These are phyloP conservation scores for Drosophila prolongata DNA, from an alignment of 2,888 invertebrate species.

Conservation along the genomic window DNA sequence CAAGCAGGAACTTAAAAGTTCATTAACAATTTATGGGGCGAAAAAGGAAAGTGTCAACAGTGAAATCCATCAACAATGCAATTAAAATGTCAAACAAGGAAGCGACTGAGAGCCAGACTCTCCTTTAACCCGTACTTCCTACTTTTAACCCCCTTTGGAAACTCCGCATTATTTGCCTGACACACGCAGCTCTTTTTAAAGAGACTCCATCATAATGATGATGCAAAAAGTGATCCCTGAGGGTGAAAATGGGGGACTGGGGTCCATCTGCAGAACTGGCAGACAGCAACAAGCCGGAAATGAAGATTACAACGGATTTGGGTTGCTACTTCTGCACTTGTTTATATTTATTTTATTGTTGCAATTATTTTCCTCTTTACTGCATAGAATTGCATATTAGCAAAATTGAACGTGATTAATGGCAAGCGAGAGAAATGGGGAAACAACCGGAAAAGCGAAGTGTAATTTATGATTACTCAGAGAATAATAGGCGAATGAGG, in stretches of 20 bases:
- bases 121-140: conserved; percentile 5
- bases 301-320: conserved; percentile 63
- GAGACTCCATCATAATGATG: conserved; percentile 58
- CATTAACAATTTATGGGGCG: conserved; percentile 61
- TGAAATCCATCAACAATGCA: conserved; percentile 70
- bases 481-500: not conserved
- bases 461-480: conserved; percentile 5
- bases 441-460: conserved; percentile 35
- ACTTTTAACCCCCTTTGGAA: not conserved
- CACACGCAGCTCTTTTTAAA: conserved; percentile 16
- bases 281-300: conserved; percentile 55
- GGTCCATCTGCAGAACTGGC: conserved; percentile 11
- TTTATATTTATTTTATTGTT: conserved; percentile 72
- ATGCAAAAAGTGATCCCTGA: conserved; percentile 48
- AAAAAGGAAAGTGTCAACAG: conserved; percentile 73
- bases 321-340: conserved; percentile 23
- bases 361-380: conserved; percentile 60
- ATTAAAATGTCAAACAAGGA: conserved; percentile 68
- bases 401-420: conserved; percentile 54
- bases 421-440: conserved; percentile 30
- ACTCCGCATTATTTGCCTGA: conserved; percentile 2
- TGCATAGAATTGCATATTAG: conserved; percentile 53
- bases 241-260: conserved; percentile 6
- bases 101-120: conserved; percentile 31
- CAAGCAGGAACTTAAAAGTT: conserved; percentile 32